Conservation (phyloP, 2,113 vertebrate genomes). For the Petrocephalus zakoni region DNA sequence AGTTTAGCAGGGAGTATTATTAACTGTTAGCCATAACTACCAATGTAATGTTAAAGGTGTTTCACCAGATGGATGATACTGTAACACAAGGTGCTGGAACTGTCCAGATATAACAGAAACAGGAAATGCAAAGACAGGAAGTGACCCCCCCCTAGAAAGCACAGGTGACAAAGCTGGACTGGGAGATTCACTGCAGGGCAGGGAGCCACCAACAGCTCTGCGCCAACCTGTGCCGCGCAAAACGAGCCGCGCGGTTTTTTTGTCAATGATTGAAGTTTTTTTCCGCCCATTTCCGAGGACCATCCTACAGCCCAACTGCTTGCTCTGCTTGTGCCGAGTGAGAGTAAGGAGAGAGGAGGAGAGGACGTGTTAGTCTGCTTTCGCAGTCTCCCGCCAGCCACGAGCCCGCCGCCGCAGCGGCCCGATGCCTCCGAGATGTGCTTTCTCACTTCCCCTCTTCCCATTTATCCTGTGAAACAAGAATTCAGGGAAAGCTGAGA, state of each 20-base stretch:
- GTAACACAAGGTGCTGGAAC: neutral
- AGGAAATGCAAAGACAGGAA: neutral
- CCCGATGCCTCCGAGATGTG: neutral
- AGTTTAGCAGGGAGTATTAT: neutral
- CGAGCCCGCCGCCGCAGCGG: neutral
- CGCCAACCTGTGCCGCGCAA: neutral
- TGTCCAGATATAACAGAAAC: neutral
- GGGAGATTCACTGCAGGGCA: neutral
- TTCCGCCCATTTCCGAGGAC: neutral
- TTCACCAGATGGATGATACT: neutral
- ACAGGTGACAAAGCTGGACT: neutral
- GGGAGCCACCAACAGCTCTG: neutral
- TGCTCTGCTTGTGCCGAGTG: neutral
- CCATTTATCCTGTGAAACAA: slow-evolving; percentile 10
- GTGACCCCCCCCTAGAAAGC: neutral
- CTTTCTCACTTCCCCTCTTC: neutral
- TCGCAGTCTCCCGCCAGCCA: neutral
- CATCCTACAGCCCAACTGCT: slow-evolving; percentile 4
- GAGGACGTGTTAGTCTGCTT: slow-evolving; percentile 5
- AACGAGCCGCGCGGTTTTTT: neutral
- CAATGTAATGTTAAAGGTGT: neutral
- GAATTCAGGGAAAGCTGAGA: slow-evolving; percentile 4
- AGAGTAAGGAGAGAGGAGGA: neutral
- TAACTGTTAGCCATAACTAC: neutral
- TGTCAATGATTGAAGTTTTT: slow-evolving; percentile 6